Evolutionary conservation across 2,888 invertebrate genomes (phyloP), one percentile per base, ranked within the genome.

Genomic region (Hydrotaea diabolus): DNA sequence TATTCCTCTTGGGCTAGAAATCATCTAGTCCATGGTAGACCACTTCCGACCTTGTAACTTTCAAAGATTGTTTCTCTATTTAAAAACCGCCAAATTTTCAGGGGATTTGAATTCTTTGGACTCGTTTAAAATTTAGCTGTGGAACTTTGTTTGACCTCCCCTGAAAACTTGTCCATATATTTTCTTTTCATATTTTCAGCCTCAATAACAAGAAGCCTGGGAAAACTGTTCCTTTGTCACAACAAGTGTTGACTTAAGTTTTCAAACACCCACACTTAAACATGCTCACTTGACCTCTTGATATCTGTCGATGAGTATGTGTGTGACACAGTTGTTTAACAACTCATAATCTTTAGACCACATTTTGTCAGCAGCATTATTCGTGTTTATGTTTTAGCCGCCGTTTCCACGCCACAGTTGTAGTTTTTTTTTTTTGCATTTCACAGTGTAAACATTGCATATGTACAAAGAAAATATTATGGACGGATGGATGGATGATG

Each of bases 401-500:
- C 17, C 43, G 39, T 43, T 64, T 53, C n/a, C n/a, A n/a, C n/a
- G n/a, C n/a, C n/a, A n/a, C n/a, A n/a, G n/a, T n/a, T 66, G 17
- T 59, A 26, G 43, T 46, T 57, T 17, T 73, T 55, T 36, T 31
- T 59, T 74, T 59, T 26, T 55, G 31, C 74, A 74, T 74, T 74
- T 74, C 59, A 62, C 26, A 74, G 23, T 74, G 74, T 62, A 74
- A 74, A 74, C 74, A 74, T 74, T 74, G 59, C 46, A 74, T 74
- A 17, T 62, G 49, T n/a, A 71, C 49, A 43, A 62, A 74, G 59
- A 59, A 74, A 43, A 74, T 59, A 26, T 74, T 59, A 59, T 74
- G 59, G 46, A 59, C 74, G 31, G 46, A 59, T 77, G 49, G 46
- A 59, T 77, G 31, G 46, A 59, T 77, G 49, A 82, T 64, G 72